phyloP scores from a whole-genome alignment of 2,797 vertebrate genomes.

The Premnoplex brunnescens region DNA sequence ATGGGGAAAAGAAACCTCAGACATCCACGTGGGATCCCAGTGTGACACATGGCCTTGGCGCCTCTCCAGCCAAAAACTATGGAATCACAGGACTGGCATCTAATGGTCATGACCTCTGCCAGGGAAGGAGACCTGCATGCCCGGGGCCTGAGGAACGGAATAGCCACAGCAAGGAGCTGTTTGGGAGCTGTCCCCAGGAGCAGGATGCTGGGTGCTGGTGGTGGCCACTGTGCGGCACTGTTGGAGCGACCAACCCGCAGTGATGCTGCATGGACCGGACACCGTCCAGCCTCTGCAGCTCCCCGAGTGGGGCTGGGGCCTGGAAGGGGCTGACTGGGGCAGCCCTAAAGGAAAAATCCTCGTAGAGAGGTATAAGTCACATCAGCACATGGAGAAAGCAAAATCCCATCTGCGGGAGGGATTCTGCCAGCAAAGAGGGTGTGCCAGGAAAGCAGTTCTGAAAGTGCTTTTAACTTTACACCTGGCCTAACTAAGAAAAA shows the following conservation, averaged over 20 bases:
- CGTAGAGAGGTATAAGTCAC: not conserved
- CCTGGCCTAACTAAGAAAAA: not conserved
- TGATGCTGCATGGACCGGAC: accelerated
- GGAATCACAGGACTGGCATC: not conserved
- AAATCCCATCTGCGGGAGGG: not conserved
- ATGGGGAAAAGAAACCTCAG: not conserved
- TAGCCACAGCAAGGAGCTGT: accelerated
- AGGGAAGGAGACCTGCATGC: not conserved
- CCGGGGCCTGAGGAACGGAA: not conserved
- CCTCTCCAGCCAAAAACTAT: not conserved
- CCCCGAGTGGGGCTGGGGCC: not conserved
- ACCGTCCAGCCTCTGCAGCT: accelerated
- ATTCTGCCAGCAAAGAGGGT: not conserved
- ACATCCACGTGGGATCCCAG: not conserved
- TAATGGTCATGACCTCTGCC: not conserved
- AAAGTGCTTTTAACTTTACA: not conserved
- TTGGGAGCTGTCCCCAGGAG: not conserved
- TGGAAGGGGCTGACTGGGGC: not conserved
- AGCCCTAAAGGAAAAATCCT: not conserved
- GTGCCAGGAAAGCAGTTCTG: not conserved
- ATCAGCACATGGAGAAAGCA: accelerated
- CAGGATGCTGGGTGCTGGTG: not conserved
- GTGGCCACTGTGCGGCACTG: slow-evolving; percentile 57
- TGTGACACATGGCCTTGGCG: not conserved
- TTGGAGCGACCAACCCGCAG: not conserved